phyloP scores from a whole-genome alignment of 23 tunicate genomes.

The Halocynthia roretzi region DNA sequence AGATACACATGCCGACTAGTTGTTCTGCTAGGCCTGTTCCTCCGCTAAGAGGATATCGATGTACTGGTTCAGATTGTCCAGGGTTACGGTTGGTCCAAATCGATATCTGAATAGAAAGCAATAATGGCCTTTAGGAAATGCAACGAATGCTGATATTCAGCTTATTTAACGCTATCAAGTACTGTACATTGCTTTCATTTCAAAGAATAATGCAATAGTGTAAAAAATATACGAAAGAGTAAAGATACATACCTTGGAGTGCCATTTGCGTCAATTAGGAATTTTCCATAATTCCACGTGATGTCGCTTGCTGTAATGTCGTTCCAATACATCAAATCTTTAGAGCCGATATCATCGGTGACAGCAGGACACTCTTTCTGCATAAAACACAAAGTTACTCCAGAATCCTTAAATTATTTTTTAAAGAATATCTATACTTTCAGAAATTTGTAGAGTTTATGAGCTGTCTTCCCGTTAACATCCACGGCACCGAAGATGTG shows the following conservation, averaged over 20 bases:
- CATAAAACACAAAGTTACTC: neutral
- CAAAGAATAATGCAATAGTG: neutral
- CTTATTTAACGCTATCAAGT: neutral
- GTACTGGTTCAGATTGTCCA: too few species aligned
- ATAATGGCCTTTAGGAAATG: neutral
- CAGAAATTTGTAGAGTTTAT: slow-evolving; percentile 11
- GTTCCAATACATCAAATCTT: slow-evolving; percentile 9
- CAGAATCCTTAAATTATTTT: neutral
- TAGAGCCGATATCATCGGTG: slow-evolving; percentile 20
- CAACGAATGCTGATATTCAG: neutral
- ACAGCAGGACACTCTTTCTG: slow-evolving; percentile 37
- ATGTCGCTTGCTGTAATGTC: slow-evolving; percentile 26
- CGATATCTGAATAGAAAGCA: too few species aligned
- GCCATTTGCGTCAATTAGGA: slow-evolving; percentile 34
- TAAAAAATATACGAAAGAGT: neutral
- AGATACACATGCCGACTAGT: too few species aligned
- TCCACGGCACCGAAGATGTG: slow-evolving; percentile 34
- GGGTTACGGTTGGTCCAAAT: too few species aligned
- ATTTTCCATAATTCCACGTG: slow-evolving; percentile 58
- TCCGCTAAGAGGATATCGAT: too few species aligned
- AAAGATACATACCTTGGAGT: slow-evolving; percentile 19
- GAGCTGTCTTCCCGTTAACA: slow-evolving; percentile 39
- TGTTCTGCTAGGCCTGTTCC: too few species aligned
- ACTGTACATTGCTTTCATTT: neutral
- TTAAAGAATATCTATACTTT: slow-evolving; percentile 19